Evolutionary conservation across 2,113 vertebrate species (phyloP).

Genomic region (Petroica traversi): DNA sequence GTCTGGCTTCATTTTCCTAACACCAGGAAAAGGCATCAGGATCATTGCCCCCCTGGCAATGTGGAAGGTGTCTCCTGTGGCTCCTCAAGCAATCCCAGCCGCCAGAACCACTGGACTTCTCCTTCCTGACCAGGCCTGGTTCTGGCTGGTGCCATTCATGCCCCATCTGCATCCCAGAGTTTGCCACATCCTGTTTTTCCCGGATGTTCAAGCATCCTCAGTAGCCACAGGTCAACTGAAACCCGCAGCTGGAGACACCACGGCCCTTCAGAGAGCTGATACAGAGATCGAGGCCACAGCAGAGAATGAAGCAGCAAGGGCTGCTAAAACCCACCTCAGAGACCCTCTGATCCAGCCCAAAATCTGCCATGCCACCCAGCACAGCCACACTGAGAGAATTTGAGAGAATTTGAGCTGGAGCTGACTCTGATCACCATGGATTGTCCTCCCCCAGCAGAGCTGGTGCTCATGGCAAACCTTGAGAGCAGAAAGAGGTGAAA

Average conservation of each 20-base stretch:
- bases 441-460: not conserved
- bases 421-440: not conserved
- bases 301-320: not conserved
- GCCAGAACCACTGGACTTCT: fast-evolving
- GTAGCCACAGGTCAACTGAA: not conserved
- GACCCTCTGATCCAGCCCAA: not conserved
- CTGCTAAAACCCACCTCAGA: not conserved
- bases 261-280: fast-evolving
- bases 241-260: not conserved
- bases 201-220: fast-evolving
- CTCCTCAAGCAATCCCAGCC: not conserved
- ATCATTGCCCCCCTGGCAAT: fast-evolving
- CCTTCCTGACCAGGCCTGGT: fast-evolving
- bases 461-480: not conserved
- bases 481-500: not conserved
- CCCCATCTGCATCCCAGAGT: not conserved
- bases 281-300: not conserved
- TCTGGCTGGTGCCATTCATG: fast-evolving
- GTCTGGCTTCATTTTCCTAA: too few species aligned
- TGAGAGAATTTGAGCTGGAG: not conserved
- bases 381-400: not conserved
- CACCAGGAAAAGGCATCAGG: too few species aligned
- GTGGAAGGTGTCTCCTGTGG: not conserved
- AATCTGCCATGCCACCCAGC: not conserved
- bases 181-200: not conserved